phyloP scores from a whole-genome alignment of 2,888 invertebrate genomes.

The Trimorus sp. region DNA sequence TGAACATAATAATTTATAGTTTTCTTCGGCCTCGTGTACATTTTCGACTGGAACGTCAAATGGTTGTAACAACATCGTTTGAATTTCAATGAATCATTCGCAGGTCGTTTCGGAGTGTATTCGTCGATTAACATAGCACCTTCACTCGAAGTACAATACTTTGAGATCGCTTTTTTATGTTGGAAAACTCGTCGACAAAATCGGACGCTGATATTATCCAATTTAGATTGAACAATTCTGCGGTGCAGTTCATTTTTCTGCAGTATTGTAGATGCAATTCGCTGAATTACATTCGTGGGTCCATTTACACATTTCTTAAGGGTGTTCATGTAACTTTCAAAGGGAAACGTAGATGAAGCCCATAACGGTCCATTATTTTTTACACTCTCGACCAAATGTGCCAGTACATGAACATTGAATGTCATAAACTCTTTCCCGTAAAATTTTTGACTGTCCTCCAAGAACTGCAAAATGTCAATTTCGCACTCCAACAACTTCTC shows the following conservation, averaged over 20 bases:
- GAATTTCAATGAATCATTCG: background rate
- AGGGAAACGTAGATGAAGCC: conserved; percentile 61
- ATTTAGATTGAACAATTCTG: background rate
- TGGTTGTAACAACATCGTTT: background rate
- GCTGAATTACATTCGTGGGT: conserved; percentile 33
- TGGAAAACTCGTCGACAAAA: background rate
- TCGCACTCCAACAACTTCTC: conserved; percentile 55
- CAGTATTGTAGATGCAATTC: conserved; percentile 20
- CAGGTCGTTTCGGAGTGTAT: background rate
- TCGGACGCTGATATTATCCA: background rate
- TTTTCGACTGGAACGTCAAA: background rate
- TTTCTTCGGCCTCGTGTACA: background rate
- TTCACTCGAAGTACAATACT: background rate
- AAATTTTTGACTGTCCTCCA: conserved; percentile 45
- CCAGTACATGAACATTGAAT: conserved; percentile 58
- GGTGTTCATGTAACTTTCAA: conserved; percentile 45
- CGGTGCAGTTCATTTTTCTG: background rate
- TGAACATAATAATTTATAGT: background rate
- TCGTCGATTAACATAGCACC: background rate
- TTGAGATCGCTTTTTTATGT: background rate
- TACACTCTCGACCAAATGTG: conserved; percentile 53
- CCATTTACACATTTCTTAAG: conserved; percentile 39
- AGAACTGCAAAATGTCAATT: conserved; percentile 46
- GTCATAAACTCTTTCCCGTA: conserved; percentile 57
- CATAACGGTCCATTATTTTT: conserved; percentile 56